Base-by-base conservation (phyloP, 2,797 vertebrate species). In the Lepilemur ruficaudatus region DNA sequence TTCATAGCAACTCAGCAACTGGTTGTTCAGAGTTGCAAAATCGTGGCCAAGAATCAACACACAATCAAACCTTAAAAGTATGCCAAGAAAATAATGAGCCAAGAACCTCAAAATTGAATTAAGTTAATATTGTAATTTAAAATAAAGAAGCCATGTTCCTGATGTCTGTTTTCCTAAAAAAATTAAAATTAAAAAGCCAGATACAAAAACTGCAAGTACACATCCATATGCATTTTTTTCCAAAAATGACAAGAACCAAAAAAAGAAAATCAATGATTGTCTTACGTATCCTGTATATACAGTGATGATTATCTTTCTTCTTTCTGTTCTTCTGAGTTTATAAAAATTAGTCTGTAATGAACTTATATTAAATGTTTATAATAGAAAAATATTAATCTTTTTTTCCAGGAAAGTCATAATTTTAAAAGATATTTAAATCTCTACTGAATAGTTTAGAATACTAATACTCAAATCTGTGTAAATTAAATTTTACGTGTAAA, bases 331-430 rank as follows among this genome's bases (percentile, higher is more conserved):
- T 25, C 12, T 55, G 43, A 84, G 28, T 57, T 84, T 70, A 90
- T 72, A 32, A 59, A 87, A 94, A 59, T 73, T 2, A 84, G 14
- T 84, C 50, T 72, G 14, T 57, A 55, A 70, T 65, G 22, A 84
- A 69, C 63, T 59, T 48, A 35, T 9, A 73, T 7, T 76, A 72
- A 89, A 80, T 38, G 20, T 50, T 95, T 78, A n/a, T 38, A 65
- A 92, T 38, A 50, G 35, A 48, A 93, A 89, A 95, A 52, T 30
- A 15, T 1, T 41, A 32, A 57, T 22, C 25, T 32, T 69, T 81
- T 63, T 86, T 48, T 61, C 41, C 76, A 78, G n/a, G 8, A 59
- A 94, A 84, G 23, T 30, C 35, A 41, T 8, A 95, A 81, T 72
- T 76, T 76, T 28, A 75, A 87, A 79, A 73, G 8, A 59, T 52